Conservation (phyloP, 2,888 invertebrate genomes). For the Halocaridina rubra region DNA sequence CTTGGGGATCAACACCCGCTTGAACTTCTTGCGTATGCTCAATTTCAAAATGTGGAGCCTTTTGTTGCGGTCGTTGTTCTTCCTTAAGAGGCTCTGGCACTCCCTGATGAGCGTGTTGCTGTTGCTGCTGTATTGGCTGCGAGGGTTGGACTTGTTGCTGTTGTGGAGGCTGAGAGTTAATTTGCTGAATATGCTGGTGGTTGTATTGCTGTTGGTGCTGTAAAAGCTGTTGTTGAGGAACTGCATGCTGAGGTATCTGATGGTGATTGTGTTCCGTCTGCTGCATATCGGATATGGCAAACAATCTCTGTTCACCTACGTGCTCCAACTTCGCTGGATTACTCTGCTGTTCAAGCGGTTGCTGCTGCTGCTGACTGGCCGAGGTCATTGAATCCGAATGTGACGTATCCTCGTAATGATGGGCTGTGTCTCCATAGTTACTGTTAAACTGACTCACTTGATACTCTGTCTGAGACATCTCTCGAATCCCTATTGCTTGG, state of each 20-base stretch:
- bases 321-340: constrained; percentile 5
- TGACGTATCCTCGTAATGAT: constrained; percentile 42
- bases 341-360: constrained; percentile 11
- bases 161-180: neutral
- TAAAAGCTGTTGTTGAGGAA: neutral
- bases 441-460: constrained; percentile 38
- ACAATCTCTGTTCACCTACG: constrained; percentile 19
- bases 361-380: constrained; percentile 20
- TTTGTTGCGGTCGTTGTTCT: neutral
- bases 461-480: constrained; percentile 33
- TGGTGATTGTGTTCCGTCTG: constrained; percentile 17
- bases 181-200: constrained; percentile 33
- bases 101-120: neutral
- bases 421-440: constrained; percentile 34
- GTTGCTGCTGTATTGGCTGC: neutral
- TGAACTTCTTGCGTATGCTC: neutral
- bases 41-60: neutral
- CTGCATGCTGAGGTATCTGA: neutral
- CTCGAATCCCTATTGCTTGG: constrained; percentile 27
- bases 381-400: neutral
- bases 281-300: constrained; percentile 7
- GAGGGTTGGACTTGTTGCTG: constrained; percentile 1
- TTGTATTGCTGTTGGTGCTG: constrained; percentile 18
- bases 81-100: neutral
- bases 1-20: constrained; percentile 13